Conservation (phyloP, 1,140 invertebrate genomes). For the Ceratina japonica region DNA sequence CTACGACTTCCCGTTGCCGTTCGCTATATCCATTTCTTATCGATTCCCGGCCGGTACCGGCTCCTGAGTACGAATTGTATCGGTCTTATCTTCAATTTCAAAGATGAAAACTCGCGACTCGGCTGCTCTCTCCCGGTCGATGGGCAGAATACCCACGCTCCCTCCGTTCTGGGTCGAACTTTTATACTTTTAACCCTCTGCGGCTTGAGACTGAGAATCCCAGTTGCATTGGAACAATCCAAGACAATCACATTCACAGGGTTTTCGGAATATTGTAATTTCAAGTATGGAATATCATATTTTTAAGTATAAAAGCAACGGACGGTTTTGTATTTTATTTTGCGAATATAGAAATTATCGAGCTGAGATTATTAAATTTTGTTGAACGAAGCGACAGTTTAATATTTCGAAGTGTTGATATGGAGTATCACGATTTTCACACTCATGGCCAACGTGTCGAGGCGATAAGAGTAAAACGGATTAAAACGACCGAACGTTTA, state of each 20-base stretch:
- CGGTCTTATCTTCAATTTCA: conserved; percentile 17
- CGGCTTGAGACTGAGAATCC: too few relatives aligned
- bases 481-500: conserved; percentile 10
- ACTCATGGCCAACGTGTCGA: not conserved
- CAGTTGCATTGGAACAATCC: too few relatives aligned
- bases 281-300: too few relatives aligned
- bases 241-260: too few relatives aligned
- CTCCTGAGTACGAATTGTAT: not conserved
- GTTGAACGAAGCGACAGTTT: too few relatives aligned
- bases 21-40: conserved; percentile 11
- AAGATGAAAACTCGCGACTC: conserved; percentile 8
- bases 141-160: not conserved
- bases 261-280: too few relatives aligned
- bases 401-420: too few relatives aligned
- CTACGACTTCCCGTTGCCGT: conserved; percentile 6
- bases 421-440: not conserved
- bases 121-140: conserved; percentile 11
- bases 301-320: too few relatives aligned
- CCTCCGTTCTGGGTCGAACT: not conserved
- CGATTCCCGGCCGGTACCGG: not conserved
- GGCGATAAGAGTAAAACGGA: not conserved
- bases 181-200: too few relatives aligned
- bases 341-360: too few relatives aligned
- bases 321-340: too few relatives aligned
- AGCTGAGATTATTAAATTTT: too few relatives aligned